Percentiles rank a stretch among this genome's conserved stretches.
These are phyloP conservation scores for Acanthosoma haemorrhoidale DNA, from an alignment of 2,888 invertebrate genomes.

Conservation along the genomic window DNA sequence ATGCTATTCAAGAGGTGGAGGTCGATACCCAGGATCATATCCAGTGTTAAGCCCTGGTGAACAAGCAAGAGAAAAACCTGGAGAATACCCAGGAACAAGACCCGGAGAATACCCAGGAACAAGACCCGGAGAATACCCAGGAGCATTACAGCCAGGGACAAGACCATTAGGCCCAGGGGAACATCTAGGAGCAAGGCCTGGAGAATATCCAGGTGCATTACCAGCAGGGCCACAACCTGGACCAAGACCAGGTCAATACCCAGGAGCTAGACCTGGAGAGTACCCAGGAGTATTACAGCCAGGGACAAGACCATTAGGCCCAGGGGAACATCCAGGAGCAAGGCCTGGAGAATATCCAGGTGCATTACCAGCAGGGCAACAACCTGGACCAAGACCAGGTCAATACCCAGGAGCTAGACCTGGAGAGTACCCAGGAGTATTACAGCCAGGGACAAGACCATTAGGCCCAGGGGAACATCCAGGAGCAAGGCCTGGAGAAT, in stretches of 20 bases:
- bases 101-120: conserved; percentile 34
- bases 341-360: conserved; percentile 33
- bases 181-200: conserved; percentile 36
- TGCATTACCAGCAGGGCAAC: conserved; percentile 13
- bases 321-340: conserved; percentile 29
- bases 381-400: conserved; percentile 31
- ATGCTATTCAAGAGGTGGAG: conserved; percentile 49
- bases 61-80: conserved; percentile 29
- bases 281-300: conserved; percentile 18
- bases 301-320: conserved; percentile 25
- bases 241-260: conserved; percentile 29
- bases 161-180: conserved; percentile 26
- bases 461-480: conserved; percentile 31
- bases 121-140: conserved; percentile 35
- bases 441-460: conserved; percentile 15
- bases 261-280: conserved; percentile 29
- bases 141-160: conserved; percentile 25
- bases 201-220: conserved; percentile 24
- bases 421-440: conserved; percentile 31
- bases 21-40: conserved; percentile 29
- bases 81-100: conserved; percentile 29
- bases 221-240: conserved; percentile 33
- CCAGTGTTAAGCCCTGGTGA: conserved; percentile 19
- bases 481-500: conserved; percentile 30
- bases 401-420: conserved; percentile 30